Evolutionary conservation across 2,797 vertebrate genomes (phyloP).

Genomic region (Bradypodion ventrale): DNA sequence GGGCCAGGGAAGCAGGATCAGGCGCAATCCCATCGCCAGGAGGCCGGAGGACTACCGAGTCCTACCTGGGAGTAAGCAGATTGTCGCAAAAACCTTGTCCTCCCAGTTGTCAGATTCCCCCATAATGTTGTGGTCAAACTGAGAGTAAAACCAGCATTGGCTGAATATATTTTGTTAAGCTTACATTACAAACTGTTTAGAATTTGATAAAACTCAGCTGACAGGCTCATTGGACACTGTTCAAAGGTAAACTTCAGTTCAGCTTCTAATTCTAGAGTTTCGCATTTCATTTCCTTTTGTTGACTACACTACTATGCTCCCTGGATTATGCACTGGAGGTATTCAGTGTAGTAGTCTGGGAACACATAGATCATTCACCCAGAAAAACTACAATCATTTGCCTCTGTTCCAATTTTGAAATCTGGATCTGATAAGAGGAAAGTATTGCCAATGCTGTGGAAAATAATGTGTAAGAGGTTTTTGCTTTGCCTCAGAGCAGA

Average conservation of each 20-base stretch:
- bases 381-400: background rate
- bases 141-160: background rate
- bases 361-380: background rate
- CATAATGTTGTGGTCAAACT: background rate
- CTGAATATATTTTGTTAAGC: background rate
- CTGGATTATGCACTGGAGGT: background rate
- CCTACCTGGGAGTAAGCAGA: too few relatives aligned
- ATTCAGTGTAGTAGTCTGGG: background rate
- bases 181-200: background rate
- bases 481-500: background rate
- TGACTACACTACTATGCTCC: background rate
- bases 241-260: background rate
- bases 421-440: background rate
- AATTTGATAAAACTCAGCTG: background rate
- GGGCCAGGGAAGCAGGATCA: too few relatives aligned
- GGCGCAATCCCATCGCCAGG: too few relatives aligned
- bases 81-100: background rate
- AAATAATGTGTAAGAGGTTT: background rate
- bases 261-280: background rate
- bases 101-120: background rate
- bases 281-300: background rate
- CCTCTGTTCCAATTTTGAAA: background rate
- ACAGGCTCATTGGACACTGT: background rate
- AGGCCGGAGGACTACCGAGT: too few relatives aligned
- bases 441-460: background rate